Evolutionary conservation across 2,797 vertebrate genomes (phyloP).

Genomic region (Poecilia gillii): DNA sequence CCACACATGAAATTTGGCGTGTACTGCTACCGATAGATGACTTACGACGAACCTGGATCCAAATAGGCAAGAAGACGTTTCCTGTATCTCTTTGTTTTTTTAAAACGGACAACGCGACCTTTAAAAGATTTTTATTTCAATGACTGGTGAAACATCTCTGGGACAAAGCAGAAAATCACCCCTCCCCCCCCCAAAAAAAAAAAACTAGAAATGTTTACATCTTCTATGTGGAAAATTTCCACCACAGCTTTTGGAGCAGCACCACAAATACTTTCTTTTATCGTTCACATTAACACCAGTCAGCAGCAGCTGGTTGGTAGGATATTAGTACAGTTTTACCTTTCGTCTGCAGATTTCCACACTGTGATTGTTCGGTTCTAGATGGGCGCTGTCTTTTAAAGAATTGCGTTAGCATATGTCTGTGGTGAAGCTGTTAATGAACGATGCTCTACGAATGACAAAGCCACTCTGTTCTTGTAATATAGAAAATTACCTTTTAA

Average conservation of each 20-base stretch:
- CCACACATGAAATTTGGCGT: constrained; percentile 82
- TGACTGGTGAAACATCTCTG: neutral
- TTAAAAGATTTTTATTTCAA: constrained; percentile 15
- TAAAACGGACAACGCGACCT: neutral
- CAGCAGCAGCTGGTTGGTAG: neutral
- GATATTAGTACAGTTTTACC: neutral
- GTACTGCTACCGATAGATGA: constrained; percentile 84
- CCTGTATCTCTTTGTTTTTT: constrained; percentile 28
- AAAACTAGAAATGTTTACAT: neutral
- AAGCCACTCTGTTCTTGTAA: constrained; percentile 23
- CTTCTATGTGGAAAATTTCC: constrained; percentile 1
- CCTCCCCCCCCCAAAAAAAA: neutral
- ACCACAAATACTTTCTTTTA: neutral
- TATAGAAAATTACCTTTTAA: constrained; percentile 45
- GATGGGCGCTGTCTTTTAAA: constrained; percentile 6
- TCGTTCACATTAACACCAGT: neutral
- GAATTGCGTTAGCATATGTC: constrained; percentile 8
- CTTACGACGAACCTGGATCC: constrained; percentile 7
- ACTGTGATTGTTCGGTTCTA: neutral
- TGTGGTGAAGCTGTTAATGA: constrained; percentile 21
- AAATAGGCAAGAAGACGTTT: constrained; percentile 15
- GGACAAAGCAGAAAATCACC: neutral
- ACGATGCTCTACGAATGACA: constrained; percentile 11
- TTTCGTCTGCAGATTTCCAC: constrained; percentile 13
- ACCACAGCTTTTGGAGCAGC: neutral